Evolutionary conservation across 2,113 vertebrate species (phyloP).

Genomic region (Acanthisitta chloris): DNA sequence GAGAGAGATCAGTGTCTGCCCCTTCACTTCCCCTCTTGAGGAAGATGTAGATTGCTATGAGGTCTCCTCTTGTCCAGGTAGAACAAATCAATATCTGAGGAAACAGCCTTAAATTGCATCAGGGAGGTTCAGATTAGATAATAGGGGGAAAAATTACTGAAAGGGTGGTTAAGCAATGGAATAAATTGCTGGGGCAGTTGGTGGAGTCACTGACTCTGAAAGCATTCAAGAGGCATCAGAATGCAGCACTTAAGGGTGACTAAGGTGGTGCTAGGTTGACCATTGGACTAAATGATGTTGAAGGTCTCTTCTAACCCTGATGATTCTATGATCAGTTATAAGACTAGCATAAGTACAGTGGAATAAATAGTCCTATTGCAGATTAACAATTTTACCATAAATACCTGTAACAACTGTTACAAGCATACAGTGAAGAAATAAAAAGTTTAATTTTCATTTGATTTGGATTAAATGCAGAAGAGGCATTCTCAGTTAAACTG

Average conservation of each 20-base stretch:
- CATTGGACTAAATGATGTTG: background rate
- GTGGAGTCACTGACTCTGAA: background rate
- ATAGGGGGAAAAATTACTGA: background rate
- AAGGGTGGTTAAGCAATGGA: background rate
- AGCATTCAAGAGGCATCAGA: background rate
- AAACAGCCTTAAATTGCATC: background rate
- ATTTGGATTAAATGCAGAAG: background rate
- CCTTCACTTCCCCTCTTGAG: fast-evolving
- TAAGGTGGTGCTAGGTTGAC: background rate
- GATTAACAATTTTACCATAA: background rate
- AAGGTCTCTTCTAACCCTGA: background rate
- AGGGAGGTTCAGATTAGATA: background rate
- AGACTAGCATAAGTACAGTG: background rate
- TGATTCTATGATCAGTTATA: background rate
- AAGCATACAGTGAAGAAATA: background rate
- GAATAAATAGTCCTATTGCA: background rate
- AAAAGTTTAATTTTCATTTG: background rate
- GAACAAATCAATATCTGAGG: background rate
- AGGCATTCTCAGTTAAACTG: background rate
- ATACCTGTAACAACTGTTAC: background rate
- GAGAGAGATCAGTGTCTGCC: background rate
- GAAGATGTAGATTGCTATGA: background rate
- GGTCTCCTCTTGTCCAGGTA: background rate
- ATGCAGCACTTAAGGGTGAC: background rate
- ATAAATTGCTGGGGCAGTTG: background rate